phyloP scores from a whole-genome alignment of 2,113 vertebrate genomes.

The Nerophis ophidion region DNA sequence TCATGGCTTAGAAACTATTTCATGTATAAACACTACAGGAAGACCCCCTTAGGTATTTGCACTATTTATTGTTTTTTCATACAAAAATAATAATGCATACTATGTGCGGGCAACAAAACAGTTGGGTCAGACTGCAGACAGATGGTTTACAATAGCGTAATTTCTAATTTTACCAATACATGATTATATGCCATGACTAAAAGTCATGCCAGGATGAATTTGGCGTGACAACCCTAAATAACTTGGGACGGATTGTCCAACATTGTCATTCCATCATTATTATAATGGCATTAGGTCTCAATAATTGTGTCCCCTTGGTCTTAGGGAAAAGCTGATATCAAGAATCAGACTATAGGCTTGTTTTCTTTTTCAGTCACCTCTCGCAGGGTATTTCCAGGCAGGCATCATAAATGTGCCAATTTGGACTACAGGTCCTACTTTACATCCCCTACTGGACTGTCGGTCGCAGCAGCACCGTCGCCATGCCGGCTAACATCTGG shows the following conservation, averaged over 20 bases:
- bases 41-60: not conserved
- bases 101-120: not conserved
- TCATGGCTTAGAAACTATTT: not conserved
- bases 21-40: not conserved
- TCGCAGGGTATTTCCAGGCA: slow-evolving; percentile 19
- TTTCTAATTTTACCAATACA: not conserved
- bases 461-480: slow-evolving; percentile 21
- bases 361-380: slow-evolving; percentile 37
- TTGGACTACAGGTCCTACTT: slow-evolving; percentile 21
- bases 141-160: no score
- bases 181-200: not conserved
- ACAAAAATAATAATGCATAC: slow-evolving; percentile 16
- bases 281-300: not conserved
- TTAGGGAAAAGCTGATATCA: not conserved
- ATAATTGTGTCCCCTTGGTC: not conserved
- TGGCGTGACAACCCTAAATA: no score
- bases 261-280: not conserved
- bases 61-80: slow-evolving; percentile 62
- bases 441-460: slow-evolving; percentile 6
- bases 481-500: slow-evolving; percentile 15
- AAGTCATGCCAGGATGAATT: not conserved
- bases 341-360: slow-evolving; percentile 30
- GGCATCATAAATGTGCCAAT: slow-evolving; percentile 24
- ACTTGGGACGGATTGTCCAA: not conserved
- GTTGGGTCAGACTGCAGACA: not conserved